A percentile compares a stretch with the other conserved stretches of the same genome.
These are phyloP conservation scores for Palythoa heliodiscus DNA, from an alignment of 92 coral and sea anemone genomes.

Conservation along the genomic window DNA sequence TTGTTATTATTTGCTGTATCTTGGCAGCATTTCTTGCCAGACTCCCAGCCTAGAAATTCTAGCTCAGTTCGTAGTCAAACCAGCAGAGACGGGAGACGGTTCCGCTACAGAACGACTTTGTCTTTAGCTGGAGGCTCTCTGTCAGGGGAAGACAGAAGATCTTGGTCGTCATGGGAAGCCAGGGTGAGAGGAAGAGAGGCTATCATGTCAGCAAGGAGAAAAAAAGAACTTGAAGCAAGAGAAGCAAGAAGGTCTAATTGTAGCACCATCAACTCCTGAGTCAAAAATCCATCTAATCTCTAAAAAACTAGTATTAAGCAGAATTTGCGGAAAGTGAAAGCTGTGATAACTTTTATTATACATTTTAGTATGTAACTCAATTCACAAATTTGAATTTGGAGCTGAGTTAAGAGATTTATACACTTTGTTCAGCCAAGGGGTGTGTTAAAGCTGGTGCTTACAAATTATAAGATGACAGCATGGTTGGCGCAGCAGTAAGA, in stretches of 20 bases:
- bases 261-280: background rate
- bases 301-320: too few species aligned
- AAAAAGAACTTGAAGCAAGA: constrained; percentile 51
- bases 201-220: constrained; percentile 57
- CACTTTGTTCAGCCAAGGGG: too few species aligned
- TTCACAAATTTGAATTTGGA: too few species aligned
- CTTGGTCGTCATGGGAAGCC: constrained; percentile 57
- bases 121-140: constrained; percentile 29
- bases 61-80: background rate
- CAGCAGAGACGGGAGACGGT: constrained; percentile 64
- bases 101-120: constrained; percentile 80
- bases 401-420: too few species aligned
- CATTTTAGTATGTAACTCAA: too few species aligned
- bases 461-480: too few species aligned
- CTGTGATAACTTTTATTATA: too few species aligned
- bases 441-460: too few species aligned
- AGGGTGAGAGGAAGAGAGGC: constrained; percentile 61
- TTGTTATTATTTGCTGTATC: background rate
- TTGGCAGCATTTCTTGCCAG: constrained; percentile 69
- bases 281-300: too few species aligned
- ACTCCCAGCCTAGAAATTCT: constrained; percentile 29
- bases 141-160: background rate
- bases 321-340: too few species aligned
- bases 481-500: too few species aligned
- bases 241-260: constrained; percentile 74